Conservation (phyloP, 2,888 invertebrate species). For the Plagodis dolabraria region DNA sequence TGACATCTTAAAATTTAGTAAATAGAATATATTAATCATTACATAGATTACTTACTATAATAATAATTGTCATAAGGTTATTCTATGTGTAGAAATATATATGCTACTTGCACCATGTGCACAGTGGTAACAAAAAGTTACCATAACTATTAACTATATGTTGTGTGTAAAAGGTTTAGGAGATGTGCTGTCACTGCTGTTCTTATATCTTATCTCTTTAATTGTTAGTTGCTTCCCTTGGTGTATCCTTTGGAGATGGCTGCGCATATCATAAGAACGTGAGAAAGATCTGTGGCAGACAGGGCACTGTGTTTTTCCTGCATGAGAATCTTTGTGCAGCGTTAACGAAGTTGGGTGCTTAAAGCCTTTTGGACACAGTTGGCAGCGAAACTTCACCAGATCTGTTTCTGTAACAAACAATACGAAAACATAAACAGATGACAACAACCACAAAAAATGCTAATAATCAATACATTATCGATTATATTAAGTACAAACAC, state of each 20-base stretch:
- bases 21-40: slow-evolving; percentile 42
- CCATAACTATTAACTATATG: slow-evolving; percentile 58
- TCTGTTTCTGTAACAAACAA: slow-evolving; percentile 77
- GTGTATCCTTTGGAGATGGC: slow-evolving; percentile 85
- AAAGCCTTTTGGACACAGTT: slow-evolving; percentile 86
- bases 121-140: slow-evolving; percentile 46
- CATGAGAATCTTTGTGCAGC: slow-evolving; percentile 86
- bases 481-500: too few relatives aligned
- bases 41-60: neutral
- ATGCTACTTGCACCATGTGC: slow-evolving; percentile 58
- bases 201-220: slow-evolving; percentile 79
- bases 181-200: slow-evolving; percentile 65
- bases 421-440: too few relatives aligned
- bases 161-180: slow-evolving; percentile 75
- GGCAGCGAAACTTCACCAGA: slow-evolving; percentile 85
- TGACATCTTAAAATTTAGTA: slow-evolving; percentile 53
- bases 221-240: slow-evolving; percentile 82
- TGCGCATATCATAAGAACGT: slow-evolving; percentile 86
- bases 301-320: slow-evolving; percentile 86
- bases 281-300: slow-evolving; percentile 86
- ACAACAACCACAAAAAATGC: too few relatives aligned
- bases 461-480: too few relatives aligned
- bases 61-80: slow-evolving; percentile 11
- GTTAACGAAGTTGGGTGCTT: slow-evolving; percentile 87
- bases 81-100: slow-evolving; percentile 40